A percentile compares a stretch with the other conserved stretches of the same genome.
Evolutionary conservation across 1,140 invertebrate species (phyloP).

Genomic region (Drosophila cardini): DNA sequence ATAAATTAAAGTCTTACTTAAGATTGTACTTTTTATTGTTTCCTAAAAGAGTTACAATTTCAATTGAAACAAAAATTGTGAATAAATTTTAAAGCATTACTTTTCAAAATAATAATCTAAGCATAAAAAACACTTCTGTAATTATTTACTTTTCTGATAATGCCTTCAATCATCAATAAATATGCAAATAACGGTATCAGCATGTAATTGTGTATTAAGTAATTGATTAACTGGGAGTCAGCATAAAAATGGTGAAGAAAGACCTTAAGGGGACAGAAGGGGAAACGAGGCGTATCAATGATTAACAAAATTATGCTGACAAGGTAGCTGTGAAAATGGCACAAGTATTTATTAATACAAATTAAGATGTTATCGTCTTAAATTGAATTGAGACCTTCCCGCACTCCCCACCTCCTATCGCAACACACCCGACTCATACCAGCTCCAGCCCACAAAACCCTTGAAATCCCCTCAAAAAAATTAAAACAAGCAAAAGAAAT

Average conservation of each 20-base stretch:
- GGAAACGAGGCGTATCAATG: slow-evolving; percentile 19
- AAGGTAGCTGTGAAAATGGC: slow-evolving; percentile 42
- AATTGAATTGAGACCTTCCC: slow-evolving; percentile 63
- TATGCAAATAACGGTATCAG: slow-evolving; percentile 1
- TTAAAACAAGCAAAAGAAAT: slow-evolving; percentile 36
- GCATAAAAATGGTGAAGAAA: slow-evolving; percentile 2
- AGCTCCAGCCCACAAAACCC: neutral
- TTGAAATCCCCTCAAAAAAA: neutral
- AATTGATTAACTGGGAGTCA: slow-evolving; percentile 17
- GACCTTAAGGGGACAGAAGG: neutral
- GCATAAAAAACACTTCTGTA: too few species aligned
- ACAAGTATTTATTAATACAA: slow-evolving; percentile 77
- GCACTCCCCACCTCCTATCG: too few species aligned
- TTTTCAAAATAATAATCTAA: too few species aligned
- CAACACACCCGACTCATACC: too few species aligned
- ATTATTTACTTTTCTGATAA: too few species aligned
- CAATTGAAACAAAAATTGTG: too few species aligned
- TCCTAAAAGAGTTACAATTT: too few species aligned
- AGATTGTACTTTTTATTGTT: too few species aligned
- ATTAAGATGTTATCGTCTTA: slow-evolving; percentile 80
- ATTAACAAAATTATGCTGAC: slow-evolving; percentile 51
- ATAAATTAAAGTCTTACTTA: too few species aligned
- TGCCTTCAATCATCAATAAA: neutral
- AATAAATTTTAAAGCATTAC: too few species aligned
- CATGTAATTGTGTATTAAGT: slow-evolving; percentile 5